Evolutionary conservation across 1,140 invertebrate species (phyloP).

Genomic region (Megalopta genalis): DNA sequence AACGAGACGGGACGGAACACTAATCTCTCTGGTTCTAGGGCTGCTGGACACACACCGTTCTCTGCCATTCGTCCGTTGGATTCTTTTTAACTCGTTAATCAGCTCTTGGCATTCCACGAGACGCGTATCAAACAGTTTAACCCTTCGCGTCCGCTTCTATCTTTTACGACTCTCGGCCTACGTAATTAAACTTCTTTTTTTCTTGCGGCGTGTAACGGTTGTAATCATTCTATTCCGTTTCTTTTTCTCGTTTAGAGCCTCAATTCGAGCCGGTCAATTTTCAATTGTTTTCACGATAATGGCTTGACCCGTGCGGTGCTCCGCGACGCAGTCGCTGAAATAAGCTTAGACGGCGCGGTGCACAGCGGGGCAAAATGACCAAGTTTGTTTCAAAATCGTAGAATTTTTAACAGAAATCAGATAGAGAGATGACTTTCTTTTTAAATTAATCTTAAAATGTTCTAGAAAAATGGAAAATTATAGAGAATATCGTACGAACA

Average conservation of each 20-base stretch:
- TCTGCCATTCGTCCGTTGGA: conserved; percentile 15
- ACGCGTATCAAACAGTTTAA: conserved; percentile 16
- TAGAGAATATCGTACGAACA: no score
- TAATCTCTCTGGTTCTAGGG: conserved; percentile 26
- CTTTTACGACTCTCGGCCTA: conserved; percentile 31
- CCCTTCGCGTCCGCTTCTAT: not conserved
- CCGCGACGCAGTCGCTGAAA: not conserved
- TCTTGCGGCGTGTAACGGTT: conserved; percentile 8
- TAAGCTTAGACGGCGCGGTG: no score
- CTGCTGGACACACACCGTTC: not conserved
- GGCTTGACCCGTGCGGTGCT: not conserved
- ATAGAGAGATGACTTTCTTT: no score
- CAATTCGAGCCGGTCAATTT: not conserved
- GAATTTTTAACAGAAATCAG: no score
- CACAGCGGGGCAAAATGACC: no score
- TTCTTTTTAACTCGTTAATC: conserved; percentile 49
- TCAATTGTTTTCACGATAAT: not conserved
- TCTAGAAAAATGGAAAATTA: no score
- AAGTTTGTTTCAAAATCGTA: no score
- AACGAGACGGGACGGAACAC: conserved; percentile 42
- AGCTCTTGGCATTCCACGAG: conserved; percentile 23
- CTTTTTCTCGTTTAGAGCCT: conserved; percentile 7
- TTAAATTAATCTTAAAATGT: no score
- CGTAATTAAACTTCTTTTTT: conserved; percentile 38
- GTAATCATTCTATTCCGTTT: conserved; percentile 40